Conservation (phyloP, 2,113 vertebrate genomes). For the Aramus guarauna region DNA sequence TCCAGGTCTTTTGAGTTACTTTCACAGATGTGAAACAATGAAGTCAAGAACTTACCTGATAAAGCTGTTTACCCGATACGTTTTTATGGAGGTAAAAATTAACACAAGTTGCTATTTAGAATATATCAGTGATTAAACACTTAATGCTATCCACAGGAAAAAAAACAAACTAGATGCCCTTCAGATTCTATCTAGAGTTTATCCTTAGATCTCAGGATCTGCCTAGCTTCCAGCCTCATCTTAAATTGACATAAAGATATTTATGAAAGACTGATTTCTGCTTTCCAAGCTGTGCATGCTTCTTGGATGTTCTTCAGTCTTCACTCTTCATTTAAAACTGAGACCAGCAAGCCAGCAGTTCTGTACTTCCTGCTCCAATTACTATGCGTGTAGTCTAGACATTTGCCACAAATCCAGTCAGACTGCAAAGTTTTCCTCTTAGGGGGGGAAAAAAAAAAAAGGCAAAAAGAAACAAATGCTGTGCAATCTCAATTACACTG, state of each 20-base stretch:
- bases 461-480: background rate
- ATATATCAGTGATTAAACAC: background rate
- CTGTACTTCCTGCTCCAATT: background rate
- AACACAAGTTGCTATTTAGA: background rate
- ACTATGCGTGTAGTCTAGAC: background rate
- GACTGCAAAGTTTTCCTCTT: background rate
- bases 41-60: background rate
- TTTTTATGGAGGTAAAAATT: background rate
- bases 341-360: background rate
- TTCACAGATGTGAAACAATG: background rate
- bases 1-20: background rate
- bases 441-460: background rate
- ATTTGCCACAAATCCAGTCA: background rate
- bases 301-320: background rate
- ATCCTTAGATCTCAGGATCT: background rate
- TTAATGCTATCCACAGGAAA: background rate
- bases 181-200: background rate
- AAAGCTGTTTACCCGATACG: background rate
- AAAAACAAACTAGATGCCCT: background rate
- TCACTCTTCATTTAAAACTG: background rate
- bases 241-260: background rate
- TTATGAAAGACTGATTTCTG: background rate
- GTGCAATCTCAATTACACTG: background rate
- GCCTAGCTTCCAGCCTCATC: background rate
- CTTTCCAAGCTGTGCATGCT: background rate